Evolutionary conservation across 2,888 invertebrate species (phyloP), one percentile per base, ranked within the genome.

Genomic region (Tinea semifulvella): DNA sequence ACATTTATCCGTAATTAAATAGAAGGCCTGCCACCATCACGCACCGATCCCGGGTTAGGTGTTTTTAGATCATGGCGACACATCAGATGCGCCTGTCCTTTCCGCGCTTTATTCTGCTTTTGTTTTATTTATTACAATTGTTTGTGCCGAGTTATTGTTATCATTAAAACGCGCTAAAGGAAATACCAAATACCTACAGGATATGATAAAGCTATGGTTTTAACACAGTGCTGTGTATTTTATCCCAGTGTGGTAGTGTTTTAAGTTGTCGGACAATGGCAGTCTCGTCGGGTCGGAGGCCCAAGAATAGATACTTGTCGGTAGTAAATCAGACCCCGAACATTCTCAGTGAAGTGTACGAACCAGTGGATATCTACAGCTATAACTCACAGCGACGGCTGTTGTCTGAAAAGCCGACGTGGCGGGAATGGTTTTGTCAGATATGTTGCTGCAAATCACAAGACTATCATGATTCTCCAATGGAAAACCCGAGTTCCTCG

Each of bases 171-270:
- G 51, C 55, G 56, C 47, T 51, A 67, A 71, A 74, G 79, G 79
- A 79, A 76, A 75, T 65, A 61, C 45, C 17, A 14, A 28, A 14
- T 61, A 57, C 58, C 52, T 54, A 60, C 62, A 63, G 72, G 71
- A 71, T 64, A 66, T 60, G 74, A 76, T 77, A 76, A 69, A 65
- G 66, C 58, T 3, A 40, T 55, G 65, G 64, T 69, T 69, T 75
- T 65, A 57, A 61, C 61, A 50, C 61, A 50, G 52, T 53, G 54
- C 62, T 53, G 57, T 58, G 60, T 52, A 49, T 54, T 57, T 55
- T 53, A 57, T 56, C 60, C 54, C 44, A 51, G 57, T 52, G 52
- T 52, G 57, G 64, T 58, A 60, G 65, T 58, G 66, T 63, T 56
- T 58, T 52, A 11, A 26, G 27, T 25, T 17, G 50, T 4, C 13